Evolutionary conservation across 2,113 vertebrate species (phyloP), one percentile per base, ranked within the genome.

Genomic region (Cyanistes caeruleus): DNA sequence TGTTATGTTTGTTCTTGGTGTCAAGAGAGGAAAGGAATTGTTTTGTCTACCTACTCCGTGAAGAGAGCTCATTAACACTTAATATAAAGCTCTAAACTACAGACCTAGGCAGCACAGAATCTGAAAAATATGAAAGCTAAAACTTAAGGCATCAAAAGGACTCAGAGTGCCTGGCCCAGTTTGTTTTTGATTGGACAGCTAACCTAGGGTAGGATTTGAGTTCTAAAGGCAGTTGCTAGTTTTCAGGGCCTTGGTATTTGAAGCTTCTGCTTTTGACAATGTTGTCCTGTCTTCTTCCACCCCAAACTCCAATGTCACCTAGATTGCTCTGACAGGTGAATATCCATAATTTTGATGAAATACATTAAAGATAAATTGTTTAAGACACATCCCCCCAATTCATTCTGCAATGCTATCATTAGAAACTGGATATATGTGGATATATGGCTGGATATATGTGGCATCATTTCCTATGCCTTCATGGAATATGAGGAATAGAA

Each of bases 361-460:
- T 44, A 4, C 44, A 15, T 24, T 79, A 33, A 67, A 59, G 7
- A 4, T 23, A 52, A 24, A 17, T 79, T 63, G 22, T 55, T 86
- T 65, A 37, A 63, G 18, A 77, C 23, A 48, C 23, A 4, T n/a
- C 27, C 2, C 5, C 16, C 15, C 0, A 15, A n/a, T 41, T 46
- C 0, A 4, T 46, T 76, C 80, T 55, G 59, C 30, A 60, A 6
- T 68, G 23, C 10, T 8, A 11, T 59, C 0, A 1, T 60, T 84
- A 76, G n/a, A 65, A 90, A 33, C 10, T 24, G n/a, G n/a, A n/a
- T n/a, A n/a, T n/a, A n/a, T n/a, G n/a, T n/a, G n/a, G n/a, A n/a
- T n/a, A n/a, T n/a, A 3, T 70, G n/a, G 9, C 14, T 87, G 63
- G 13, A 51, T 68, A 23, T 33, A 44, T 11, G 15, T 37, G 17